Base-by-base conservation (phyloP, 2,888 invertebrate genomes). In the Sphaeridia pumilis region DNA sequence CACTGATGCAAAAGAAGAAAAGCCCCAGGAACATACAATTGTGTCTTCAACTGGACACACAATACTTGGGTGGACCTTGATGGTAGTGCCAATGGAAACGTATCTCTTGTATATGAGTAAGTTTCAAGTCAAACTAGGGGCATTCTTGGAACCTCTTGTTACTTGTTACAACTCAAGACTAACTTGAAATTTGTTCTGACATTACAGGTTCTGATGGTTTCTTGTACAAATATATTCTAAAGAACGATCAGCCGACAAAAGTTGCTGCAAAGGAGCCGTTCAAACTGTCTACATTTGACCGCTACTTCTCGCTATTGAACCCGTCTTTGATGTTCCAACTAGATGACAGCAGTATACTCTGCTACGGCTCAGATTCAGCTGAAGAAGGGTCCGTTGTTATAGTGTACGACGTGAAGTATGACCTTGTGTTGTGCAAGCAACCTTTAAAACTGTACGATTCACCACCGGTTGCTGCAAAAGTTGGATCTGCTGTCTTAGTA, bases 371-470 rank as follows among this genome's bases (percentile, higher is more conserved):
- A 34, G 58, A 60, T 44, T 49, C 60, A 14, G 55, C 58, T 3
- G 61, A 64, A 54, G 63, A 64, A 59, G 63, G 63, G 34, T 60
- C 60, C 1, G 49, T 58, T 20, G 58, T 61, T 4, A 47, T 61
- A 5, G 51, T 64, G 20, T 64, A 61, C 31, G 63, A 64, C 49
- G 47, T 57, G 3, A 58, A 58, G n/a, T 64, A 59, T 36, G 59
- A 61, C 36, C 12, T 64, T 2, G 34, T 61, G 3, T 31, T 60
- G 1, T 57, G 61, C 10, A 55, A 52, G 24, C 63, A 64, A 31
- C 50, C 57, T 3, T 35, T 64, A 12, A 64, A 64, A 54, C 26
- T 64, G 7, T 64, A 58, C 41, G 52, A 52, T 22, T 38, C 43
- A 4, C 61, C 63, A 12, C 60, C 63, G 21, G 56, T 61, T 17